Base-by-base conservation (phyloP, 2,797 vertebrate genomes). In the Neopelma chrysocephalum region DNA sequence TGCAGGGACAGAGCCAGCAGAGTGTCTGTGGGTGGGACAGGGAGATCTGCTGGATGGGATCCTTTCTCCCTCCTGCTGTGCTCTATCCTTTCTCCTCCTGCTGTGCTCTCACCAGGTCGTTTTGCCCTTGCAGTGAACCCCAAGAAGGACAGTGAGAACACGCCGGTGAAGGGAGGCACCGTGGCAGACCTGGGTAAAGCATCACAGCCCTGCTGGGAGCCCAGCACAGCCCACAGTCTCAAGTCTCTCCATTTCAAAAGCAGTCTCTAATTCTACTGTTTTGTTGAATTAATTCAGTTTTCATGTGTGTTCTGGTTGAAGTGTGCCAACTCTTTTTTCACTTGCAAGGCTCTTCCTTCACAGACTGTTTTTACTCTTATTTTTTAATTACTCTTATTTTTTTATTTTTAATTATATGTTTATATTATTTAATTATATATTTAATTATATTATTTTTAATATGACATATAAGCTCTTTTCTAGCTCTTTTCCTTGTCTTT, bases 111-210 rank as follows among this genome's bases (percentile, higher is more conserved):
- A 53, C 50, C 27, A 11, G 15, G 11, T 11, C 5, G 15, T 10
- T 53, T 53, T 65, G 13, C 26, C 53, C 57, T 94, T 95, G 34
- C 93, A 99, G 99, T 99, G 78, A 99, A 98, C 96, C 98, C 99
- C 94, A 99, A 99, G 98, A 99, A 99, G 94, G 99, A 99, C 97
- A 99, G 98, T 32, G 99, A 99, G 89, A 99, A 98, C 84, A 99
- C 99, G 2, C 99, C 99, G 0, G 98, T 99, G 64, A 99, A 99
- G 96, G 99, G 99, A 89, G 99, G 99, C 73, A 99, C 98, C 6
- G 98, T 99, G 48, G 98, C 98, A 7, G 99, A 99, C 96, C 94
- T 99, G 75, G 99, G 99, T 99, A 97, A 97, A 96, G 86, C 48
- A 10, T 18, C 5, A 11, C 53, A 21, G 53, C 32, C 32, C 58